Base-by-base conservation (phyloP, 2,113 vertebrate genomes). In the Microcebus griseorufus region DNA sequence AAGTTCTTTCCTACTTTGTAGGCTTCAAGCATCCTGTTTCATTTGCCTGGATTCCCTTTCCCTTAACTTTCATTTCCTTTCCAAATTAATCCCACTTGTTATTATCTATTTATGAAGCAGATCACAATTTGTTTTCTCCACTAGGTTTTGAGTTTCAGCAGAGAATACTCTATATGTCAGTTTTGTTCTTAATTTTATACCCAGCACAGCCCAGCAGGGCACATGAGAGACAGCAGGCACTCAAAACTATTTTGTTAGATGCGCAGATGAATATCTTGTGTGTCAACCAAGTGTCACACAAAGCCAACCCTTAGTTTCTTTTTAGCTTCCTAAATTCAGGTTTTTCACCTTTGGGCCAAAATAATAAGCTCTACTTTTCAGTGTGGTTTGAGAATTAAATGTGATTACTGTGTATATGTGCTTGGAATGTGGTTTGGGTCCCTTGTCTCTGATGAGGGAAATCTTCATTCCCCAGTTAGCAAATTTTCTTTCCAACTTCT, bases 241-340 rank as follows among this genome's bases (percentile, higher is more conserved):
- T 72, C 17, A 62, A 8, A 45, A 55, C 27, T 25, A 86, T 37
- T 83, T 75, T 70, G 34, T 67, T n/a, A 88, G 42, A 20, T 58
- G 60, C 45, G 29, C 9, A 4, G 17, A 27, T 84, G 62, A 86
- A 45, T 53, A 67, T 27, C 25, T 14, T 39, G 9, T 5, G 3
- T 80, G 60, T 4, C 13, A 84, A 45, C 3, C 5, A 14, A 37
- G 13, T 32, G 3, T 25, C 51, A 89, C 37, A 67, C 25, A 45
- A 48, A 34, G 3, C 3, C 13, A 75, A 27, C 42, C 13, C 2
- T 79, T 70, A 13, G 12, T 27, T 62, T 67, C n/a, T 78, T 23
- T 92, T 81, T 76, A 45, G 69, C 23, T 55, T 93, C 14, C 29
- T 29, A 65, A 92, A 16, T 29, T 96, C 88, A 96, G 29, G 11